A percentile compares a stretch with the other conserved stretches of the same genome.
Conservation (phyloP, 1,140 invertebrate genomes). For the Platyscapa corneri region DNA sequence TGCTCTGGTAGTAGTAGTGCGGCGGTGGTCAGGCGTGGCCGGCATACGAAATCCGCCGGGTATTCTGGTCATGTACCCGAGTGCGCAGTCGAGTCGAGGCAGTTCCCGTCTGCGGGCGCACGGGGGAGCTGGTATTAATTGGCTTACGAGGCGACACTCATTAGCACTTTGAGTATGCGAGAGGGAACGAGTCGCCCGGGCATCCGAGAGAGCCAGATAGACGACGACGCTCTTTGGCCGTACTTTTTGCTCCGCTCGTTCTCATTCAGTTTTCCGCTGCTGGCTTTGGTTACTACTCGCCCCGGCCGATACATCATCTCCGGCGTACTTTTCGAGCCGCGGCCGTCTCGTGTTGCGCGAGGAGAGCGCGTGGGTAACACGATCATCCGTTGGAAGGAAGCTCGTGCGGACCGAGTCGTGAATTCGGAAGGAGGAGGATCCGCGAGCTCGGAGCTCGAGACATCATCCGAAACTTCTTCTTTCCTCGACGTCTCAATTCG, state of each 20-base stretch:
- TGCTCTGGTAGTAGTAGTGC: constrained; percentile 46
- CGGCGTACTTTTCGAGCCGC: too few species aligned
- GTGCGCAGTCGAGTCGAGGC: constrained; percentile 52
- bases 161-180: constrained; percentile 69
- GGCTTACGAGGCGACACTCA: constrained; percentile 75
- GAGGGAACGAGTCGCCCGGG: background rate
- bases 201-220: background rate
- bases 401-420: too few species aligned
- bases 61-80: constrained; percentile 73
- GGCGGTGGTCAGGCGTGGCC: constrained; percentile 70
- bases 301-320: too few species aligned
- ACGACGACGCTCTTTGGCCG: background rate
- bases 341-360: too few species aligned
- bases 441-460: too few species aligned
- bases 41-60: constrained; percentile 72
- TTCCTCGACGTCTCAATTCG: too few species aligned
- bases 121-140: constrained; percentile 71
- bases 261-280: background rate
- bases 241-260: background rate
- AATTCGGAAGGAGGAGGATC: too few species aligned
- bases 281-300: too few species aligned
- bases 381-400: too few species aligned
- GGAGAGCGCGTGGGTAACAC: too few species aligned
- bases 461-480: too few species aligned
- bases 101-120: background rate